Conservation (phyloP, 2,888 invertebrate species). For the Spicauda simplicius region DNA sequence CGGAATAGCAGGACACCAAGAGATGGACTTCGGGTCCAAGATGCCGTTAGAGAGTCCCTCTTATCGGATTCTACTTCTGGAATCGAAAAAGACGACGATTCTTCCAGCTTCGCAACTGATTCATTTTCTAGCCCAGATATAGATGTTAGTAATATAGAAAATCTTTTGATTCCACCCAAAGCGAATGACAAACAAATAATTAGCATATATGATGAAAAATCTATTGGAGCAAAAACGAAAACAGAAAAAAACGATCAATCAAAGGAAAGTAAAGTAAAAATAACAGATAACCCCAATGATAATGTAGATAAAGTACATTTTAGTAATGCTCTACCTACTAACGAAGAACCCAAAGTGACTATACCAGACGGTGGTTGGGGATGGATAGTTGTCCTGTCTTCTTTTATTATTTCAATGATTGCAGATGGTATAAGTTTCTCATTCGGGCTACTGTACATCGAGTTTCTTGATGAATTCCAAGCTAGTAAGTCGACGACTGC, state of each 20-base stretch:
- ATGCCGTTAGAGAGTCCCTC: conserved; percentile 68
- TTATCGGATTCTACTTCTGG: conserved; percentile 79
- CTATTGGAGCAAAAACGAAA: conserved; percentile 43
- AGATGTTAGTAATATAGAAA: conserved; percentile 61
- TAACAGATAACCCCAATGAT: conserved; percentile 49
- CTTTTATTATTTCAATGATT: conserved; percentile 93
- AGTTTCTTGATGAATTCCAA: conserved; percentile 91
- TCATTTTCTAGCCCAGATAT: conserved; percentile 74
- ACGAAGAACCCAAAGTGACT: conserved; percentile 68
- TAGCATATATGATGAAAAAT: conserved; percentile 36
- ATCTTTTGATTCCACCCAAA: conserved; percentile 31
- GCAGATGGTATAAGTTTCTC: conserved; percentile 97
- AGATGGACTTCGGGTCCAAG: conserved; percentile 52
- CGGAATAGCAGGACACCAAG: conserved; percentile 65
- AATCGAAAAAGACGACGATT: conserved; percentile 75
- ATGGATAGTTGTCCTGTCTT: conserved; percentile 95
- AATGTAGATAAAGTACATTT: conserved; percentile 51
- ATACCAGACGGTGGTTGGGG: conserved; percentile 95
- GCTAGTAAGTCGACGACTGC: conserved; percentile 94
- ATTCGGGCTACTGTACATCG: conserved; percentile 94
- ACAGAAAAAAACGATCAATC: conserved; percentile 45
- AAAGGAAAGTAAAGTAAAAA: conserved; percentile 38
- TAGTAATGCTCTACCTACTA: conserved; percentile 44
- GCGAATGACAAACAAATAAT: conserved; percentile 42
- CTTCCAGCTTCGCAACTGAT: conserved; percentile 60